Evolutionary conservation across 2,888 invertebrate species (phyloP).

Genomic region (Perdita meconis): DNA sequence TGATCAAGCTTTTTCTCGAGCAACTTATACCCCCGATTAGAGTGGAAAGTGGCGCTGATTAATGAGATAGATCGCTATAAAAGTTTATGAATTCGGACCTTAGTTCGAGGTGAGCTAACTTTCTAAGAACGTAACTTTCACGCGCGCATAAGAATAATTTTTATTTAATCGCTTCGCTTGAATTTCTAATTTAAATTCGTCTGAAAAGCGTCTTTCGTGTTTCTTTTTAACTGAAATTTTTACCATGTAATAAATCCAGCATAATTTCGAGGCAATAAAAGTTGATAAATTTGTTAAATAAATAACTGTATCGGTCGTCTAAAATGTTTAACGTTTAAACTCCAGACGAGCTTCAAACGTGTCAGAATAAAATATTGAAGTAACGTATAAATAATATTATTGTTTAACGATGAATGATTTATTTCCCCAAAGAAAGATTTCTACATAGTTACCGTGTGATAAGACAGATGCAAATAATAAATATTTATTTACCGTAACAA

Average conservation of each 20-base stretch:
- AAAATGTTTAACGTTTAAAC: not conserved
- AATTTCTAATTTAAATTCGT: conserved; percentile 6
- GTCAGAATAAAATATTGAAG: conserved; percentile 9
- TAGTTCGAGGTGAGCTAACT: not conserved
- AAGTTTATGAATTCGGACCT: not conserved
- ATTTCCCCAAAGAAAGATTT: conserved; percentile 59
- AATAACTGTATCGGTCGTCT: not conserved
- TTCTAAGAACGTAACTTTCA: not conserved
- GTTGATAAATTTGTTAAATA: conserved; percentile 26
- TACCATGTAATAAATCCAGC: not conserved
- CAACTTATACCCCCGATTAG: conserved; percentile 44
- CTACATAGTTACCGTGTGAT: conserved; percentile 59
- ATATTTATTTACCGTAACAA: conserved; percentile 51
- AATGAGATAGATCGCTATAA: not conserved
- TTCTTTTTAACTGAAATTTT: not conserved
- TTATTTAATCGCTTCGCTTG: not conserved
- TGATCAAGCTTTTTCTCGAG: conserved; percentile 33
- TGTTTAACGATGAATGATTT: conserved; percentile 30
- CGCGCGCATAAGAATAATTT: not conserved
- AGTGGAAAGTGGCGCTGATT: conserved; percentile 55
- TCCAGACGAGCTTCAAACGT: not conserved
- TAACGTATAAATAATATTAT: conserved; percentile 17
- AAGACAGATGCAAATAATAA: conserved; percentile 47
- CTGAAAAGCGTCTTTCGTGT: not conserved
- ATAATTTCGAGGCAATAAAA: conserved; percentile 19